Conservation (phyloP, 2,797 vertebrate species). For the Pangasius mekongensis region DNA sequence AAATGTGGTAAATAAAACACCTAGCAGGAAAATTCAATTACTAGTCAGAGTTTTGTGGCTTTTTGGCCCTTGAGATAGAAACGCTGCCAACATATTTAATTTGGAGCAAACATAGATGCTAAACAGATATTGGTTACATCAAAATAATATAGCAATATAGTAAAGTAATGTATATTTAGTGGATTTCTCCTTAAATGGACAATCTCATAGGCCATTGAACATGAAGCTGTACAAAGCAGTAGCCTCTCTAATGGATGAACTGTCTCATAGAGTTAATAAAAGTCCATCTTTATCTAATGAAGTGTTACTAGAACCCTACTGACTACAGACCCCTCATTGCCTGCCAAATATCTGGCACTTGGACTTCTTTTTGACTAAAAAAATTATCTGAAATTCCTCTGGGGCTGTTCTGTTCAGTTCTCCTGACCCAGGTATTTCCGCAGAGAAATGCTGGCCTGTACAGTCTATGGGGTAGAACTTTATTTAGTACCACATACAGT, state of each 20-base stretch:
- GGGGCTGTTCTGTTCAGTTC: constrained; percentile 19
- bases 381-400: constrained; percentile 22
- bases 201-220: constrained; percentile 55
- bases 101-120: not conserved
- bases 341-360: constrained; percentile 9
- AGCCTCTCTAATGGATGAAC: constrained; percentile 46
- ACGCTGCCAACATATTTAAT: not conserved
- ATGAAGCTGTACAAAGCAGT: constrained; percentile 38
- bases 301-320: constrained; percentile 52
- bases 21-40: not conserved
- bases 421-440: constrained; percentile 32
- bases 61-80: not conserved
- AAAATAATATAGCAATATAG: not conserved
- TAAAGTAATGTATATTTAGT: constrained; percentile 49
- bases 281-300: constrained; percentile 51
- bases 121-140: not conserved
- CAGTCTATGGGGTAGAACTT: constrained; percentile 5
- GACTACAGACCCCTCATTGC: constrained; percentile 27
- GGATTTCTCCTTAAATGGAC: constrained; percentile 50
- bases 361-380: constrained; percentile 26
- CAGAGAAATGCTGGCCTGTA: constrained; percentile 23
- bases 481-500: constrained; percentile 28
- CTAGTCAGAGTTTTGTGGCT: not conserved
- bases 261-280: constrained; percentile 48
- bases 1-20: not conserved